Evolutionary conservation across 2,888 invertebrate species (phyloP).

Genomic region (Argynnis bischoffii): DNA sequence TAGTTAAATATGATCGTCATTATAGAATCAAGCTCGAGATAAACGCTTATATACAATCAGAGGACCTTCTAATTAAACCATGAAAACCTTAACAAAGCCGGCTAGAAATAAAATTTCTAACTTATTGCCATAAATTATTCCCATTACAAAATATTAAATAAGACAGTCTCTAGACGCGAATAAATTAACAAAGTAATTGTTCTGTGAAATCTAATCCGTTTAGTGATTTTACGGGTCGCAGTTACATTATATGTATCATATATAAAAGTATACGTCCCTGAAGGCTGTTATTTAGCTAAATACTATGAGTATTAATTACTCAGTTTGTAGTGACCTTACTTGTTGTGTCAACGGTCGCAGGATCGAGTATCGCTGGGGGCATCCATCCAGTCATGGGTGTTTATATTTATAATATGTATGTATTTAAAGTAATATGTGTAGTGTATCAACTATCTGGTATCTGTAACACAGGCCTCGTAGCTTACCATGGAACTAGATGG

Average conservation of each 20-base stretch:
- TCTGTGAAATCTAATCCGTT: constrained; percentile 28
- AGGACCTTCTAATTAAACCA: not conserved
- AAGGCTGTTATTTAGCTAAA: not conserved
- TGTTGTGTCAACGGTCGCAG: too few species aligned
- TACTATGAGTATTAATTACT: not conserved
- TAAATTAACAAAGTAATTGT: constrained; percentile 25
- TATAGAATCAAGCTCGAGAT: too few species aligned
- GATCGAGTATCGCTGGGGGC: too few species aligned
- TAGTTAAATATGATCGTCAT: too few species aligned
- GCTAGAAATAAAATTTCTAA: not conserved
- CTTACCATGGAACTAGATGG: too few species aligned
- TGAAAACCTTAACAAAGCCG: not conserved
- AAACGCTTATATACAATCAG: too few species aligned
- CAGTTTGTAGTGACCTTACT: too few species aligned
- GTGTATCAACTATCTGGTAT: too few species aligned
- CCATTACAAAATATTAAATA: not conserved
- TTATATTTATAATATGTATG: too few species aligned
- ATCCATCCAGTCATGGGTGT: too few species aligned
- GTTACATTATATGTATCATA: constrained; percentile 8
- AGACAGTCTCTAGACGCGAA: constrained; percentile 2
- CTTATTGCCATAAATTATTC: not conserved
- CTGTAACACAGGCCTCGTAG: too few species aligned
- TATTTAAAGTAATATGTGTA: too few species aligned
- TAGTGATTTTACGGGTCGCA: constrained; percentile 27
- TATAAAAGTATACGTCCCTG: not conserved